Percentiles rank a stretch among this genome's conserved stretches.
phyloP scores from a whole-genome alignment of 2,888 invertebrate species.

The Caradrina kadenii region DNA sequence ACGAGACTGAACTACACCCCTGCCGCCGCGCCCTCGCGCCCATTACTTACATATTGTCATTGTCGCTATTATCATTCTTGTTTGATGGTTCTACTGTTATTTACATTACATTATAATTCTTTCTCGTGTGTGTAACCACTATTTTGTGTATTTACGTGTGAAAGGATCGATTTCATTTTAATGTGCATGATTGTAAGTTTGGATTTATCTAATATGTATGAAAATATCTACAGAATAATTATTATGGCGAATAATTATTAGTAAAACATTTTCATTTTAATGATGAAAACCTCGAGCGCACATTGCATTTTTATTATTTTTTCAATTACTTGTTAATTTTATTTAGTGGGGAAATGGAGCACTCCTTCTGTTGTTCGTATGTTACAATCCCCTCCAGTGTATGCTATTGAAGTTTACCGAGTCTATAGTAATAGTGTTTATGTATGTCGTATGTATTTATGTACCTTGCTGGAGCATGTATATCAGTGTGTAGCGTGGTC shows the following conservation, averaged over 20 bases:
- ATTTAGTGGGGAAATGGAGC: conserved; percentile 74
- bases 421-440: conserved; percentile 77
- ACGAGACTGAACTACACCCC: conserved; percentile 89
- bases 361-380: conserved; percentile 75
- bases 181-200: conserved; percentile 75
- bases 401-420: conserved; percentile 77
- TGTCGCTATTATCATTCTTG: conserved; percentile 85
- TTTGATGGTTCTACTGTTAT: conserved; percentile 87
- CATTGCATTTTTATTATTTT: conserved; percentile 72
- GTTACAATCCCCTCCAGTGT: conserved; percentile 72
- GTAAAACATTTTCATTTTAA: conserved; percentile 60
- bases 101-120: conserved; percentile 81
- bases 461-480: conserved; percentile 68
- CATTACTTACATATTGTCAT: conserved; percentile 81
- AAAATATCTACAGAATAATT: conserved; percentile 60
- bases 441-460: conserved; percentile 75
- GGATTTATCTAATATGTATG: conserved; percentile 62
- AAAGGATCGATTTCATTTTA: conserved; percentile 80
- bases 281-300: conserved; percentile 69
- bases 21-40: conserved; percentile 80
- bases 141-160: conserved; percentile 85
- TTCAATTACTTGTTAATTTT: conserved; percentile 77
- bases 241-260: conserved; percentile 51
- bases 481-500: conserved; percentile 63
- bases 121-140: conserved; percentile 86